Evolutionary conservation across 2,113 vertebrate genomes (phyloP), one percentile per base, ranked within the genome.

Genomic region (Chionis minor): DNA sequence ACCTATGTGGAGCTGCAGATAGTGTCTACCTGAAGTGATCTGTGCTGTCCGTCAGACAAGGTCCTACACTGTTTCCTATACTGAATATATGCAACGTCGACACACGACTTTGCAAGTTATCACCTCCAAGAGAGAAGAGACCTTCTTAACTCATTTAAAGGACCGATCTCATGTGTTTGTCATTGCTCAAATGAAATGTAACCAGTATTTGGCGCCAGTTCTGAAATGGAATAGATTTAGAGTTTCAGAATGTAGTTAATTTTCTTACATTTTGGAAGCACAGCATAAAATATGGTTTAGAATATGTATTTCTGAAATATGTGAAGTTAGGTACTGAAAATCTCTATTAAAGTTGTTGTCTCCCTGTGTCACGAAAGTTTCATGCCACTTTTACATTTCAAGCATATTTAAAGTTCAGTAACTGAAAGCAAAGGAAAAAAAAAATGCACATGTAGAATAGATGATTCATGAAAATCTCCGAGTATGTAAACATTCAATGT

Each of bases 371-470:
- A 98, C 98, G 4, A 97, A 98, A 98, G 98, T 98, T 98, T 98
- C 97, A 96, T 97, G 97, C 98, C 96, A 98, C 98, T 98, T 98
- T 98, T 98, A 98, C 98, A 95, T 94, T 97, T 98, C 94, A 98
- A 98, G 98, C 98, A 97, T 98, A 98, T 98, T 97, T 98, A 97
- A 98, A 98, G 54, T 97, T 96, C 96, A 97, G 92, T 98, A 98
- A 98, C 97, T 95, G 95, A 98, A 98, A 98, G 93, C 66, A 97
- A 98, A 97, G 51, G 89, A 95, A 97, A 97, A 95, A 95, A 94
- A 95, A 94, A 95, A 96, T 83, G 97, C 75, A 91, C 97, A 96
- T 93, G 95, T 97, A 97, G 93, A 98, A 93, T 97, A 98, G 98
- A 98, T 96, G 97, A 96, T 86, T 75, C 77, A 90, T 97, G 97